Conservation (phyloP, 2,888 invertebrate species). For the Sphaerophoria rueppellii region DNA sequence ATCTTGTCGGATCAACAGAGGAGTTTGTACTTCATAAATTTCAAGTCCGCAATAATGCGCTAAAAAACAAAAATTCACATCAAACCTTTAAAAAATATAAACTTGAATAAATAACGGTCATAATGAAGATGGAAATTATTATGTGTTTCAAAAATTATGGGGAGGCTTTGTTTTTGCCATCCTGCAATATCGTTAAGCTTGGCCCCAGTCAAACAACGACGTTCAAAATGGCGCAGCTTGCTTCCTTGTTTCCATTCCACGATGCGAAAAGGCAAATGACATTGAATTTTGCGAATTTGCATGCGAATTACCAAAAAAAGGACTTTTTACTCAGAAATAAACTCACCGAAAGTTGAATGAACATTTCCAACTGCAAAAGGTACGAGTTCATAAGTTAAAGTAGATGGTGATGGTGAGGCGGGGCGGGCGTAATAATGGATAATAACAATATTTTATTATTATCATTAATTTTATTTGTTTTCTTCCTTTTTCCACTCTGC, state of each 20-base stretch:
- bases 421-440: constrained; percentile 24
- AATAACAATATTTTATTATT: constrained; percentile 61
- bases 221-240: too few relatives aligned
- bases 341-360: constrained; percentile 45
- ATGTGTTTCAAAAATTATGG: constrained; percentile 18
- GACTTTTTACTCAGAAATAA: constrained; percentile 29
- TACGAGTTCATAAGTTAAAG: background rate
- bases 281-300: constrained; percentile 61
- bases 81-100: constrained; percentile 20
- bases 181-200: too few relatives aligned
- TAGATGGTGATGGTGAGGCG: background rate
- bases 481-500: constrained; percentile 7
- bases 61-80: constrained; percentile 54
- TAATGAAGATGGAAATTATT: constrained; percentile 73
- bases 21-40: constrained; percentile 68
- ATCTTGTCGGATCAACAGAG: constrained; percentile 28
- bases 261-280: constrained; percentile 49
- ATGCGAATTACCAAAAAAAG: constrained; percentile 57
- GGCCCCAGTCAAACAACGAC: too few relatives aligned
- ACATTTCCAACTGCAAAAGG: background rate
- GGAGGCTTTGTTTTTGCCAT: background rate
- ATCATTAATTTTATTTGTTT: constrained; percentile 33
- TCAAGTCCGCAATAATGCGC: constrained; percentile 55
- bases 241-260: background rate
- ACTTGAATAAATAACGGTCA: constrained; percentile 67